Evolutionary conservation across 1,140 invertebrate genomes (phyloP), one percentile per base, ranked within the genome.

Genomic region (Sarcophaga peregrina): DNA sequence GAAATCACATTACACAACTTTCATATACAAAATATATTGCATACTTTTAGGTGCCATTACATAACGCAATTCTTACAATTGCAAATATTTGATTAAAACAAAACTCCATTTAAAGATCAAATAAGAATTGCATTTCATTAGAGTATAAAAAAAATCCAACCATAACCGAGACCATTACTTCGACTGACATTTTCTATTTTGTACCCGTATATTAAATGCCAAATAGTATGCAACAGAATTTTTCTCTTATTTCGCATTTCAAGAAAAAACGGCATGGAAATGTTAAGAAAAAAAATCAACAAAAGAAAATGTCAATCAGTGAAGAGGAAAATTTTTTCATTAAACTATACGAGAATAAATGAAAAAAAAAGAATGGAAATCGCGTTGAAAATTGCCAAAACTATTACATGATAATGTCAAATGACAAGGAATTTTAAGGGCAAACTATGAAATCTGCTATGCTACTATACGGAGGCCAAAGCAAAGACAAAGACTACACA

Each of bases 291-390:
- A 13, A 11, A 11, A 58, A 13, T 2, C 52, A 10, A 58, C 54
- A 58, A 15, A 0, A 58, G 13, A 13, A 58, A 58, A 58, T 58
- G 54, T 58, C 54, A 58, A n/a, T 58, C 54, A 58, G 54, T 58
- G 54, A 58, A 58, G 54, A 58, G 54, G 54, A 58, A 58, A 58
- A 58, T 58, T 58, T 58, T 58, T 58, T 58, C 54, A 58, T 58
- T 58, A 58, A 58, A 58, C n/a, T 58, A 58, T 13, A 37, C 50
- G 8, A 52, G 8, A 3, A n/a, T n/a, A 58, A 58, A 58, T 7
- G 13, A 15, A 52, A 52, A 52, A n/a, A 58, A 58, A n/a, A 58
- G n/a, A n/a, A 58, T 15, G 13, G n/a, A 58, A 58, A 58, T 58
- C 54, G 54, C 54, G 54, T n/a, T 58, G 11, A 58, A 58, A 58